Percentiles rank a stretch among this genome's conserved stretches.
Evolutionary conservation across 2,888 invertebrate species (phyloP).

Genomic region (Drosophila merina): DNA sequence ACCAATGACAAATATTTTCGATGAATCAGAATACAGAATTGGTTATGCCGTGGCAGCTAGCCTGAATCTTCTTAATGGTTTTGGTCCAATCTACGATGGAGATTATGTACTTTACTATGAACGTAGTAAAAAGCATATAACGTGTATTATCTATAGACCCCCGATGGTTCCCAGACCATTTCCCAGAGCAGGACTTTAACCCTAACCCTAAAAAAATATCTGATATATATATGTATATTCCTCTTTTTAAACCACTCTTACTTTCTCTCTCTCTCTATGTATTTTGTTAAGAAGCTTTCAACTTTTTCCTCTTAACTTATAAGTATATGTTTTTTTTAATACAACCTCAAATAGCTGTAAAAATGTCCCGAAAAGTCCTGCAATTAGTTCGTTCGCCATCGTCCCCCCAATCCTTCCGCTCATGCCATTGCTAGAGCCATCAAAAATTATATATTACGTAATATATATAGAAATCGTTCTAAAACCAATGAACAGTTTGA

Average conservation of each 20-base stretch:
- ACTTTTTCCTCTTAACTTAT: slow-evolving; percentile 3
- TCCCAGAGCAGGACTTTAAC: slow-evolving; percentile 39
- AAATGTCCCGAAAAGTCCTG: slow-evolving; percentile 23
- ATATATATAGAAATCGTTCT: slow-evolving; percentile 11
- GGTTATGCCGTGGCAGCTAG: slow-evolving; percentile 78
- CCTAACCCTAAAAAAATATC: background rate
- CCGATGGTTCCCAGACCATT: slow-evolving; percentile 15
- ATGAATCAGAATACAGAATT: slow-evolving; percentile 28
- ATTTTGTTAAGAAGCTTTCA: slow-evolving; percentile 20
- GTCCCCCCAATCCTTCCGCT: slow-evolving; percentile 4
- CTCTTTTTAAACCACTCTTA: slow-evolving; percentile 9
- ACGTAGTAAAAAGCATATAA: slow-evolving; percentile 79
- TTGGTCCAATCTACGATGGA: slow-evolving; percentile 84
- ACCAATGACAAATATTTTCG: background rate
- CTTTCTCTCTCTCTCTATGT: slow-evolving; percentile 11
- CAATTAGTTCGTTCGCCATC: slow-evolving; percentile 67
- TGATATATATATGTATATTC: slow-evolving; percentile 5
- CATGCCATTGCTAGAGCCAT: slow-evolving; percentile 66
- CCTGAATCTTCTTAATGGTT: slow-evolving; percentile 84
- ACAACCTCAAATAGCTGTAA: slow-evolving; percentile 8
- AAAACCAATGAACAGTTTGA: slow-evolving; percentile 73
- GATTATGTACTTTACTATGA: slow-evolving; percentile 84
- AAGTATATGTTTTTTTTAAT: slow-evolving; percentile 6
- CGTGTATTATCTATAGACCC: slow-evolving; percentile 32
- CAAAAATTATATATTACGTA: slow-evolving; percentile 23